Conservation (phyloP, 2,888 invertebrate genomes). For the Electrophaes corylata region DNA sequence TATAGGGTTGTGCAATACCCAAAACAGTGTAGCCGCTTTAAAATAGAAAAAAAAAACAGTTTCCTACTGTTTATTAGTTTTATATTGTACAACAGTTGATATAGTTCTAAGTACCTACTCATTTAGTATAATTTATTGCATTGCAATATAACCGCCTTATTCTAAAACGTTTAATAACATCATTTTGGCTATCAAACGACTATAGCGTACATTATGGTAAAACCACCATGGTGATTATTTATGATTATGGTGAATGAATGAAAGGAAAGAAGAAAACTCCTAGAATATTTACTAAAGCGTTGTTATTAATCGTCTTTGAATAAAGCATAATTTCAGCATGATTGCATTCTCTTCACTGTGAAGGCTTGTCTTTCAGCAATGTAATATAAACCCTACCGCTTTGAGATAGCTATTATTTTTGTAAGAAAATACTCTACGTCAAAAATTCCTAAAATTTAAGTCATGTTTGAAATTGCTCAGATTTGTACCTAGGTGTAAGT, state of each 20-base stretch:
- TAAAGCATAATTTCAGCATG: neutral
- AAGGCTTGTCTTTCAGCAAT: neutral
- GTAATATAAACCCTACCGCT: neutral
- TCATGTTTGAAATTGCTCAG: constrained; percentile 22
- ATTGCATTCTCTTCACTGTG: neutral
- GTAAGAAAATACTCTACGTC: constrained; percentile 4
- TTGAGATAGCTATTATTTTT: neutral
- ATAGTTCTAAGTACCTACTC: constrained; percentile 5
- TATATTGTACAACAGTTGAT: constrained; percentile 11
- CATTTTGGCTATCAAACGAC: neutral
- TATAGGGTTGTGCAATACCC: constrained; percentile 38
- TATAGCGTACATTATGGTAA: neutral
- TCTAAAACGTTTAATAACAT: neutral
- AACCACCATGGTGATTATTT: too few species aligned
- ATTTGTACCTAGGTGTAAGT: constrained; percentile 16
- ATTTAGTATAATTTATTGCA: constrained; percentile 1
- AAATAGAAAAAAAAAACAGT: constrained; percentile 8
- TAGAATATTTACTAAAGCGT: neutral
- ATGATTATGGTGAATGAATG: too few species aligned
- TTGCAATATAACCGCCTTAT: neutral
- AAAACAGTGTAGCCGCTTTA: constrained; percentile 18
- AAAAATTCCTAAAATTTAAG: constrained; percentile 11
- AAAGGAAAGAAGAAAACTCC: neutral
- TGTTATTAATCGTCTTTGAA: neutral
- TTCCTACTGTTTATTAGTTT: constrained; percentile 1